Evolutionary conservation across 2,797 vertebrate genomes (phyloP).

Genomic region (Limosa lapponica): DNA sequence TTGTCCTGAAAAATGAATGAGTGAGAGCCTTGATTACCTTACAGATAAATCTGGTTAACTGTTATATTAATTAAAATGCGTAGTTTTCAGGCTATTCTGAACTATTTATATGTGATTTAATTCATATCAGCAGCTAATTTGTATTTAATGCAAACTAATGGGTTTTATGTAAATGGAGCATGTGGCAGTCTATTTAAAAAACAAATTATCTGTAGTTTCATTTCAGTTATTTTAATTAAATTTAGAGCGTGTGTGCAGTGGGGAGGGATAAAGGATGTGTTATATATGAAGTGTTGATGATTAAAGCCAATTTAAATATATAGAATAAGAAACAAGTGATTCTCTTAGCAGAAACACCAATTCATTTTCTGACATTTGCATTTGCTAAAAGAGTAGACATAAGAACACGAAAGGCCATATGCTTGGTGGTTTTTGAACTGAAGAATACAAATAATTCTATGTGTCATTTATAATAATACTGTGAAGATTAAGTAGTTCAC

Average conservation of each 20-base stretch:
- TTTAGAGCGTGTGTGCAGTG: conserved; percentile 73
- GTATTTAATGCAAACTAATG: conserved; percentile 86
- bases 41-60: conserved; percentile 80
- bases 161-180: conserved; percentile 86
- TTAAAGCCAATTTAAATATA: conserved; percentile 78
- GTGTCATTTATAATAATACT: not conserved
- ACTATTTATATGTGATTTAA: conserved; percentile 84
- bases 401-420: not conserved
- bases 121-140: conserved; percentile 84
- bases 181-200: conserved; percentile 87
- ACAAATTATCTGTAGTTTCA: conserved; percentile 86
- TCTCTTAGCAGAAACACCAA: conserved; percentile 44
- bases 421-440: not conserved
- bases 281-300: conserved; percentile 77
- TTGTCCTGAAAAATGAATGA: conserved; percentile 72
- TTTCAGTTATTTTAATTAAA: conserved; percentile 88
- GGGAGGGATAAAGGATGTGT: conserved; percentile 67
- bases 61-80: conserved; percentile 81
- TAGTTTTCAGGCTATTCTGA: conserved; percentile 75
- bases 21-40: conserved; percentile 76
- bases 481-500: not conserved
- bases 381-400: conserved; percentile 4
- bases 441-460: not conserved
- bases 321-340: conserved; percentile 73
- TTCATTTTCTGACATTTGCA: conserved; percentile 63